These are phyloP conservation scores for Ceratoteleas bidentatus DNA, from an alignment of 1,140 invertebrate genomes.

Conservation along the genomic window DNA sequence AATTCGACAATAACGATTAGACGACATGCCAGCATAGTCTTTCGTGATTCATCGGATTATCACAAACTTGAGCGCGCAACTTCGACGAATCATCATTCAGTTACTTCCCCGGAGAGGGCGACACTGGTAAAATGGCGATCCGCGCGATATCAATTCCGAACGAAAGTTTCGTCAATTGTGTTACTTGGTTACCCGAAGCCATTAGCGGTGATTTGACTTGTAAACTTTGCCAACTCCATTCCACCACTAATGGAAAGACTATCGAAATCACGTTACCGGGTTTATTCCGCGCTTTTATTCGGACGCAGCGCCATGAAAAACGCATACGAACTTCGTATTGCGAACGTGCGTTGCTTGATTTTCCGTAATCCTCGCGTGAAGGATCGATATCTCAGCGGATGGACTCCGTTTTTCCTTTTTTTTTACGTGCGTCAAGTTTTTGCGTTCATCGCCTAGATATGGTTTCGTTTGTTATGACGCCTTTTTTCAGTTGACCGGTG, in stretches of 20 bases:
- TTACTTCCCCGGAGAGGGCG: conserved; percentile 30
- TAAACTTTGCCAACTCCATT: conserved; percentile 45
- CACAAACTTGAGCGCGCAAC: conserved; percentile 33
- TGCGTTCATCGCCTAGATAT: too few relatives aligned
- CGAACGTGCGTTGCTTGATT: too few relatives aligned
- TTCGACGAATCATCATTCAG: conserved; percentile 39
- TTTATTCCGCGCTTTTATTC: too few relatives aligned
- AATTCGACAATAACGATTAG: conserved; percentile 38
- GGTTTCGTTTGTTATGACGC: too few relatives aligned
- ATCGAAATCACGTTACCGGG: conserved; percentile 9
- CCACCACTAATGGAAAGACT: conserved; percentile 27
- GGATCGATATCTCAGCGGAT: too few relatives aligned
- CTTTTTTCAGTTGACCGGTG: too few relatives aligned
- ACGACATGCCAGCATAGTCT: conserved; percentile 31
- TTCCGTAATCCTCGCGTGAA: too few relatives aligned
- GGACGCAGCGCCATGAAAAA: too few relatives aligned
- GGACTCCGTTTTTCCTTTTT: too few relatives aligned
- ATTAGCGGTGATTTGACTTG: conserved; percentile 47
- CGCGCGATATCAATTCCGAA: conserved; percentile 39
- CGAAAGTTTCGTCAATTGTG: conserved; percentile 46
- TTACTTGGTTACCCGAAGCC: conserved; percentile 41
- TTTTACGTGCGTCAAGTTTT: too few relatives aligned
- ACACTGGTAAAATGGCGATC: conserved; percentile 27
- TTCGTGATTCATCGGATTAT: conserved; percentile 44
- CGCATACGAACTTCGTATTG: too few relatives aligned